Base-by-base conservation (phyloP, 64 coral and sea anemone species). In the Montipora foliosa region DNA sequence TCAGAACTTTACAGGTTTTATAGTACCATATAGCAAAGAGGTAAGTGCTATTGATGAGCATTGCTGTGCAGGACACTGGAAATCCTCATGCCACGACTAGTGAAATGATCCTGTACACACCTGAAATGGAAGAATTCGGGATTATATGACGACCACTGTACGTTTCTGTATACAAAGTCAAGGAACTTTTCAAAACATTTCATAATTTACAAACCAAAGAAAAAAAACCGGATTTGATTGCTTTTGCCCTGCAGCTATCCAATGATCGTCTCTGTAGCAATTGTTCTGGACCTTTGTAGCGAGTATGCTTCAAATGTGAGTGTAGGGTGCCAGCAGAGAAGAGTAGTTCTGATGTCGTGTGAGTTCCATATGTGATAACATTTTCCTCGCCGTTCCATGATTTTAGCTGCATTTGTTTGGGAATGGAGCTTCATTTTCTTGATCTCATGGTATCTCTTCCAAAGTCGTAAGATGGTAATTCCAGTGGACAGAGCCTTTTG, bases 201-300 rank as follows among this genome's bases (percentile, higher is more conserved):
- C 37, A 37, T 37, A 37, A 37, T 37, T 37, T 37, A 37, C 37
- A 37, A 69, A 15, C 67, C 67, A 8, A 69, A 8, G 67, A 69
- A 69, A 9, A 69, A 9, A 9, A 5, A 69, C 0, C 0, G 3
- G 67, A 15, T 69, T 69, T 69, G 67, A 15, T 69, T 92, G 6
- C 81, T 92, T 64, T 92, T 92, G 2, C 81, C 90, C 74, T 91
- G 51, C 68, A 83, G 80, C 66, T 91, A 51, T 15, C 79, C 82
- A 25, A 45, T 76, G 74, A 76, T 76, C 24, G 44, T 76, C 21
- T 87, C 90, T 47, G 91, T 83, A 19, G 50, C 66, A 47, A 82
- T 83, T 8, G 79, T 91, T 12, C 90, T 49, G 5, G 90, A 91
- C 64, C 29, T 73, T 6, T 91, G 81, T 57, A 48, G 89, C 50